phyloP scores from a whole-genome alignment of 2,797 vertebrate genomes.

The Eleutherodactylus coqui region DNA sequence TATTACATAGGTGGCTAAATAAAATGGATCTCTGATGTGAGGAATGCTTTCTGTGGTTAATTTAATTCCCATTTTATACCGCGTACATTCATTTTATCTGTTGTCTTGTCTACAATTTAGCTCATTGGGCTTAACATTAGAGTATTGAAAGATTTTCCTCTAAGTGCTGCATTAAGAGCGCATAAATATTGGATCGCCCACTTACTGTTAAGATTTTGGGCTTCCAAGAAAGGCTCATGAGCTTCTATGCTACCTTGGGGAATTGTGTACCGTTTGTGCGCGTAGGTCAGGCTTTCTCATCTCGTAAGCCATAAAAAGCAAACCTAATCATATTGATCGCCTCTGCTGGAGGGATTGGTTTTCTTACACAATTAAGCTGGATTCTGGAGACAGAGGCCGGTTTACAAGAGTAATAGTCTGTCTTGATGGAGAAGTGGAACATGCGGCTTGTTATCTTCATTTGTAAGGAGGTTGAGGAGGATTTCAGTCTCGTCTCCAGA shows the following conservation, averaged over 20 bases:
- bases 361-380: background rate
- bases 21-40: background rate
- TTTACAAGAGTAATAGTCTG: background rate
- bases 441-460: background rate
- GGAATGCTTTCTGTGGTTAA: background rate
- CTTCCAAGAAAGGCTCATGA: constrained; percentile 26
- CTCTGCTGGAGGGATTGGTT: background rate
- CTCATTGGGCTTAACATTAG: background rate
- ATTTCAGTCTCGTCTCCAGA: background rate
- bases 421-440: background rate
- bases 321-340: constrained; percentile 47
- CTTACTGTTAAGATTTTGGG: constrained; percentile 4
- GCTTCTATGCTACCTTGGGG: background rate
- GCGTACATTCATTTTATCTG: background rate
- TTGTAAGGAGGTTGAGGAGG: background rate
- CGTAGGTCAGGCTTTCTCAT: background rate
- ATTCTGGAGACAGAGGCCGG: background rate
- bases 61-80: background rate
- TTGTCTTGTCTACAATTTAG: background rate
- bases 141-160: background rate
- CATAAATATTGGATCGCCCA: constrained; percentile 46
- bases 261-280: background rate
- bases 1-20: background rate
- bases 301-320: constrained; percentile 17
- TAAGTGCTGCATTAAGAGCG: constrained; percentile 42